Evolutionary conservation across 2,888 invertebrate genomes (phyloP), one percentile per base, ranked within the genome.

Genomic region (Pterostichus niger): DNA sequence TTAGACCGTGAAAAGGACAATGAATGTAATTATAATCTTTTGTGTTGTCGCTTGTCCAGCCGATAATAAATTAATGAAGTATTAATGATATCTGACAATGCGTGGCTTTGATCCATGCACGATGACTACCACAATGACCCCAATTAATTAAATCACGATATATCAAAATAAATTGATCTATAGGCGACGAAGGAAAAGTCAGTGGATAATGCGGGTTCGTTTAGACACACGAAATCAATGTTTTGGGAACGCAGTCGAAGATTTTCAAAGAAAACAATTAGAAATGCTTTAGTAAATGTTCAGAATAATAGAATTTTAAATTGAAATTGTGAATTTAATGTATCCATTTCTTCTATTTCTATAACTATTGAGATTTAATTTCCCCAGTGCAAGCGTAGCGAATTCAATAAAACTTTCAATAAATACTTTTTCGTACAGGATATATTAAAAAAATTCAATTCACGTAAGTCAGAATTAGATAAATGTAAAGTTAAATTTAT

Each of bases 61-160:
- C 61, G 59, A 78, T 78, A 78, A 78, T 78, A 78, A 61, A 78
- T 78, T 59, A 78, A 78, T 78, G 78, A 78, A 78, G 61, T 78
- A 64, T 79, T 79, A 64, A 79, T 79, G 64, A 79, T 68, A 79
- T 79, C 61, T 68, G 79, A 79, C 79, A 79, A 79, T 46, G 64
- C 79, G 31, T 33, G 68, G 33, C 75, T 52, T 54, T 79, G 33
- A 46, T n/a, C 44, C 59, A 61, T 40, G 6, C 33, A 75, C 75
- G 15, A 11, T 46, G 35, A 15, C 52, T 54, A 35, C 76, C 76
- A 76, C 76, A 64, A 79, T 79, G 79, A 79, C 79, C 79, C 64
- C 79, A 68, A 79, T 79, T 79, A 79, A 79, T 79, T 79, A 79
- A 79, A 79, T 79, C 64, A 64, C 79, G 79, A 79, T 79, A 68